Conservation (phyloP, 2,113 vertebrate species). For the Alosa alosa region DNA sequence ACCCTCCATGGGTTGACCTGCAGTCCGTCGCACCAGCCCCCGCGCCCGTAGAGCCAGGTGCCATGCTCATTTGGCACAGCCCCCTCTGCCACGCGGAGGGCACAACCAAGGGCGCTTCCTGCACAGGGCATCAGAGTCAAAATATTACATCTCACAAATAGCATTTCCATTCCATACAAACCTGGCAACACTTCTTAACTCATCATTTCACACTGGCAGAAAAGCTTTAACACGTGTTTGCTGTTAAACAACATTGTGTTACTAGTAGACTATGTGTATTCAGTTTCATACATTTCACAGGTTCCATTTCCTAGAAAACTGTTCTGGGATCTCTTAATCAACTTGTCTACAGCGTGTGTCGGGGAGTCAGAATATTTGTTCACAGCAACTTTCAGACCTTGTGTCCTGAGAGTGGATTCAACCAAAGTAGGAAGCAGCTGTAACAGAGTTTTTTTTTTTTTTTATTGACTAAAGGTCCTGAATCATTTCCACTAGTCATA, state of each 20-base stretch:
- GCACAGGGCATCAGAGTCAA: neutral
- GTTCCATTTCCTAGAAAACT: neutral
- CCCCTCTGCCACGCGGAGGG: slow-evolving; percentile 62
- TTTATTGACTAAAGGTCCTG: neutral
- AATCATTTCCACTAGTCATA: neutral
- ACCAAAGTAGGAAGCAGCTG: neutral
- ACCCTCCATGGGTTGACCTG: slow-evolving; percentile 75
- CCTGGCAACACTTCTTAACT: neutral
- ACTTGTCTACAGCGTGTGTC: neutral
- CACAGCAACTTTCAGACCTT: neutral
- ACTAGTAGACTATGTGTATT: neutral
- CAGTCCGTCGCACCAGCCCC: slow-evolving; percentile 76
- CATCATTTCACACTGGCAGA: neutral
- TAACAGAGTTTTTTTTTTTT: neutral
- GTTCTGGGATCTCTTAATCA: neutral
- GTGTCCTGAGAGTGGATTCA: neutral
- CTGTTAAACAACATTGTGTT: too few species aligned
- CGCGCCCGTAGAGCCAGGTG: slow-evolving; percentile 77
- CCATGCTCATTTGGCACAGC: slow-evolving; percentile 75
- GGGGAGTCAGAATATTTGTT: neutral
- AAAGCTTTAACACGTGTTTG: neutral
- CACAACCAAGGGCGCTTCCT: slow-evolving; percentile 71
- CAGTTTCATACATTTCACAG: neutral
- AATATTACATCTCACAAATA: neutral
- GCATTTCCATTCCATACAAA: neutral